Evolutionary conservation across 1,140 invertebrate species (phyloP).

Genomic region (Trichonephila clavipes): DNA sequence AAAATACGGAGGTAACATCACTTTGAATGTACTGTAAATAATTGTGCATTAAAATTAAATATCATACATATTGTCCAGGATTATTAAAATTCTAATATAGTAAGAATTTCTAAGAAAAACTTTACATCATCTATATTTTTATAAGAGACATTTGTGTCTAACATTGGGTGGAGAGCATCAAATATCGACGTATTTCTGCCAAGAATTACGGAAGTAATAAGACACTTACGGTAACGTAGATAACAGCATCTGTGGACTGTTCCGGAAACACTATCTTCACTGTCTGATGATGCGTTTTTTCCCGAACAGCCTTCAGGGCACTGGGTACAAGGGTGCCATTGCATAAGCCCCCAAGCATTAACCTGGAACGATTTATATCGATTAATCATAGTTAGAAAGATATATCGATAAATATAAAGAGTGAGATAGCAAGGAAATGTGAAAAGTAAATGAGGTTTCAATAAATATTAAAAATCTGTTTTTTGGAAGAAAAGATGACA

Average conservation of each 20-base stretch:
- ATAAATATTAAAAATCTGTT: no score
- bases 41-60: no score
- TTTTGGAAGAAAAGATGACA: no score
- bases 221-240: slow-evolving; percentile 79
- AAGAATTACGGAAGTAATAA: slow-evolving; percentile 35
- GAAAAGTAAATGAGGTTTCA: no score
- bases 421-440: no score
- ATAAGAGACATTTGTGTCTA: neutral
- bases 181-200: neutral
- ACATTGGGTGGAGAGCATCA: neutral
- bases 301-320: slow-evolving; percentile 55
- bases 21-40: no score
- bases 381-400: no score
- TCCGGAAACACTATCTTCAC: slow-evolving; percentile 75
- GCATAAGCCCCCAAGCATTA: slow-evolving; percentile 72
- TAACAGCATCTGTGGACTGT: slow-evolving; percentile 79
- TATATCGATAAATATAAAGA: no score
- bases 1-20: no score
- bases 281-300: slow-evolving; percentile 71
- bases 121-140: no score
- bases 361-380: slow-evolving; percentile 8
- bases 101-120: neutral
- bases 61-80: no score
- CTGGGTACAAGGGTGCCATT: slow-evolving; percentile 67
- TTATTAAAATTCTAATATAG: no score